Evolutionary conservation across 2,797 vertebrate genomes (phyloP), one percentile per base, ranked within the genome.

Genomic region (Neosilurus hyrtlii): DNA sequence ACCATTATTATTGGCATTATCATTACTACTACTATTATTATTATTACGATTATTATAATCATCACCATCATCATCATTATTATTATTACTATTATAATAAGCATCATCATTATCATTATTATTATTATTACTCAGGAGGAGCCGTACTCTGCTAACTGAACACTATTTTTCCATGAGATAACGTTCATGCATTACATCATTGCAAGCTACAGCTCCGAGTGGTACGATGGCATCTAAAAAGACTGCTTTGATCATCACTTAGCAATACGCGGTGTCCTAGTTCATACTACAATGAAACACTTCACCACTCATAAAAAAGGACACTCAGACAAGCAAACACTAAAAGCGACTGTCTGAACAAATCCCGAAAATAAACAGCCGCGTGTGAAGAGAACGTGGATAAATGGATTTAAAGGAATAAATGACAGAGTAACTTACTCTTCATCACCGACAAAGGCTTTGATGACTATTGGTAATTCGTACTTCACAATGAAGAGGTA

Each of bases 401-500:
- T 24, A 9, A n/a, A 83, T 4, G 3, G 2, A 43, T n/a, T 12
- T 26, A 75, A 43, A 43, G 4, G 51, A 70, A 26, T 15, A 26
- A 37, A 10, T 12, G 18, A 57, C 5, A 30, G 11, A 5, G 16
- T 8, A 11, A 94, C 96, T 93, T 94, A 99, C 97, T 88, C 93
- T 78, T 93, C 90, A 85, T 91, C 57, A 91, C 94, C 96, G 71
- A 94, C 61, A 86, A 99, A 96, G 84, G 96, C 91, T 85, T 95
- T 90, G 87, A 99, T 98, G 91, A 99, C 98, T 88, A 97, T 96
- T 83, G 98, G 98, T 90, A 99, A 94, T 91, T 99, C 97, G 82
- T 99, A 99, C 92, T 99, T 99, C 92, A 99, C 96, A 84, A 99
- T 99, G 94, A 94, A 99, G 94, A 99, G 97, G 96, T 99, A 99